phyloP scores from a whole-genome alignment of 2,113 vertebrate species.

The Mobula birostris region DNA sequence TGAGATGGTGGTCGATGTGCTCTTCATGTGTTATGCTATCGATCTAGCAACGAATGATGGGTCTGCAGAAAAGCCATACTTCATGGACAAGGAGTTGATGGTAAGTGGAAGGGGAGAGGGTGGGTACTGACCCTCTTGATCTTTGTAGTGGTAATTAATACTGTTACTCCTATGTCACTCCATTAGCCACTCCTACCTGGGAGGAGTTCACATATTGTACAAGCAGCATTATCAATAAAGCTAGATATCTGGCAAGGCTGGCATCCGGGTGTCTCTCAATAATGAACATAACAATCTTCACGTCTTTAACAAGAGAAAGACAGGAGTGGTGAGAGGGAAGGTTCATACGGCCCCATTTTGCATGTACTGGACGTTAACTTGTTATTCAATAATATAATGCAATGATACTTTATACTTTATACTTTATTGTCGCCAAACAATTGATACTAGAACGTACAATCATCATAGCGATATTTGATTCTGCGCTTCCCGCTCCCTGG shows the following conservation, averaged over 20 bases:
- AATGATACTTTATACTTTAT: no score
- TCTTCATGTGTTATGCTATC: constrained; percentile 62
- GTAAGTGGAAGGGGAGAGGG: constrained; percentile 48
- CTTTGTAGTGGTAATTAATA: no score
- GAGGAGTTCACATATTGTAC: no score
- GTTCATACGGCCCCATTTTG: not conserved
- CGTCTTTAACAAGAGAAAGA: not conserved
- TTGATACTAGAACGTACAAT: no score
- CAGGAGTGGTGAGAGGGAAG: not conserved
- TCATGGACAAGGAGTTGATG: constrained; percentile 62
- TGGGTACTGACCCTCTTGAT: not conserved
- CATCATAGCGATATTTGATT: no score
- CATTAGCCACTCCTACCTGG: no score
- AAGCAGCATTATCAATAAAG: no score
- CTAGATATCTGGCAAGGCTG: no score
- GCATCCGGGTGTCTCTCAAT: no score
- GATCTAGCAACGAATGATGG: constrained; percentile 68
- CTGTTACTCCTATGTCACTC: no score
- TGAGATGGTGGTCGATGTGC: constrained; percentile 57
- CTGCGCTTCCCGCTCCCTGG: no score
- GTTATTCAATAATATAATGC: not conserved
- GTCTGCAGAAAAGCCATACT: constrained; percentile 60
- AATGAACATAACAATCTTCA: not conserved
- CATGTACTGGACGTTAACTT: not conserved
- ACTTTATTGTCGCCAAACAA: no score